Evolutionary conservation across 2,797 vertebrate genomes (phyloP).

Genomic region (Neopelma chrysocephalum): DNA sequence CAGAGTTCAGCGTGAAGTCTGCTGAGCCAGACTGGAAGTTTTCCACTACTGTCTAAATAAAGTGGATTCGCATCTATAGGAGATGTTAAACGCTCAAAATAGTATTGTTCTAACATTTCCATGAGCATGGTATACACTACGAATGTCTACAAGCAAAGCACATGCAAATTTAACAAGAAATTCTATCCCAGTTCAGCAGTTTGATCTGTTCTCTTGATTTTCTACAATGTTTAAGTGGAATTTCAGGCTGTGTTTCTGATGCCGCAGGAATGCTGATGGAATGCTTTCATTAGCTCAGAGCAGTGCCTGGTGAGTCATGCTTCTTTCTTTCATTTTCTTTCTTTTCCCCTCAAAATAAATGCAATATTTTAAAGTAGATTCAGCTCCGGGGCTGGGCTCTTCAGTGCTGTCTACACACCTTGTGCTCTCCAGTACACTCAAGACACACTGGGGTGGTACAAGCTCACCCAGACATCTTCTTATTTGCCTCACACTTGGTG

Average conservation of each 20-base stretch:
- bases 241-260: constrained; percentile 29
- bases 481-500: neutral
- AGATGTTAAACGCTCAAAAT: neutral
- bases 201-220: neutral
- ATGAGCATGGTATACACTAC: neutral
- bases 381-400: neutral
- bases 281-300: constrained; percentile 50
- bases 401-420: neutral
- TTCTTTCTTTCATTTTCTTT: neutral
- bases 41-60: neutral
- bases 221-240: neutral
- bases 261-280: constrained; percentile 19
- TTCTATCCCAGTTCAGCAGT: neutral
- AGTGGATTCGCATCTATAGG: neutral
- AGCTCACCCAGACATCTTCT: neutral
- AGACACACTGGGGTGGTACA: neutral
- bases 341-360: neutral
- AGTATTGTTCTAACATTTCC: neutral
- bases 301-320: neutral
- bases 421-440: neutral
- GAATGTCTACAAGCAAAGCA: neutral
- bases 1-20: neutral
- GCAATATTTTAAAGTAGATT: neutral
- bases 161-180: neutral
- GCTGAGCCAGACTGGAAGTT: neutral